Conservation (phyloP, 2,113 vertebrate genomes). For the Paratilapia polleni region DNA sequence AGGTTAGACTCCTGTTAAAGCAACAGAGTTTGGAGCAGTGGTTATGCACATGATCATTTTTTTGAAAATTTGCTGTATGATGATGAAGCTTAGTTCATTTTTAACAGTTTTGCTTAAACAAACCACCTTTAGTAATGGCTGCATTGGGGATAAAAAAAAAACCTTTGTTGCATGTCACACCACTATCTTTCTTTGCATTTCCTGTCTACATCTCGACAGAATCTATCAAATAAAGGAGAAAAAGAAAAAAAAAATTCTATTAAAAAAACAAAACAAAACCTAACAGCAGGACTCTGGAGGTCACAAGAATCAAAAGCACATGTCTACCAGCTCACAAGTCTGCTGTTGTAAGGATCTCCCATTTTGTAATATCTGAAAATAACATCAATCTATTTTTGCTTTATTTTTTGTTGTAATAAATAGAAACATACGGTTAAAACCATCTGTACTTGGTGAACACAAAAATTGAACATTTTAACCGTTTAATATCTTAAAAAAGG, state of each 20-base stretch:
- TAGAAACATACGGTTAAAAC: neutral
- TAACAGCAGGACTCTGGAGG: neutral
- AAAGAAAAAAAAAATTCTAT: rapidly evolving
- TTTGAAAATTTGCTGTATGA: neutral
- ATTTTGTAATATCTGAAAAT: neutral
- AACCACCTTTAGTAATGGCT: neutral
- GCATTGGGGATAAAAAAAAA: neutral
- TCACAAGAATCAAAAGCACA: neutral
- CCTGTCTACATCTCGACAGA: neutral
- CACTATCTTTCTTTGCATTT: neutral
- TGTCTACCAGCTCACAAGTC: neutral
- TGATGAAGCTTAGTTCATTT: neutral
- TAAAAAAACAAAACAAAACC: neutral
- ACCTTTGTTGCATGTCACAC: rapidly evolving
- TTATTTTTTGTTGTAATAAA: neutral
- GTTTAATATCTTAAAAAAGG: neutral
- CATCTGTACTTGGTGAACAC: neutral
- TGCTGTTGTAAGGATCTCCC: neutral
- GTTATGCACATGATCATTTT: neutral
- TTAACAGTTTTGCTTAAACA: neutral
- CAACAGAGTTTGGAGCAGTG: constrained; percentile 19
- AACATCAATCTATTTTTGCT: neutral
- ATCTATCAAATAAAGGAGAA: neutral
- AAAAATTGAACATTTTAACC: neutral
- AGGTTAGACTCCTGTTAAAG: constrained; percentile 27